Base-by-base conservation (phyloP, 2,888 invertebrate genomes). In the Lampropteryx suffumata region DNA sequence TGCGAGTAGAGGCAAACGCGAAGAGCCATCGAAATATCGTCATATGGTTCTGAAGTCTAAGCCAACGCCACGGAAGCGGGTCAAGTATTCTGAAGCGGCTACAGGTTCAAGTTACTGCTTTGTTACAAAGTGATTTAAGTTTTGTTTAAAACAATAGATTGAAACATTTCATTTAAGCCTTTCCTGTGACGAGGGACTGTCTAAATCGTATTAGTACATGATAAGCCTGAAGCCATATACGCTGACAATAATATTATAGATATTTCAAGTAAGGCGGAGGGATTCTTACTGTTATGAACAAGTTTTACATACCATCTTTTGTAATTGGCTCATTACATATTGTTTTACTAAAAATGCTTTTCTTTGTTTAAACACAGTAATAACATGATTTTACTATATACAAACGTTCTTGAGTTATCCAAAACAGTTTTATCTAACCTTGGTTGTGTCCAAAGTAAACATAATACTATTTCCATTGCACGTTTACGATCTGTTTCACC, bases 11-110 rank as follows among this genome's bases (percentile, higher is more conserved):
- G 21, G 29, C 36, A 24, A 9, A 36, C 29, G 57, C 59, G 55
- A 65, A 82, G 79, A 58, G 73, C 64, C 71, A 73, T 81, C 67
- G 69, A 69, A 69, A 76, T 62, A 59, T 67, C 54, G 62, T 63
- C 55, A 59, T 62, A 44, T 21, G 9, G 28, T 7, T 37, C 46
- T 36, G 26, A 37, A 49, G 30, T 27, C 12, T 41, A 36, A 41
- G 42, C 65, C 68, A 71, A 66, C 27, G 59, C 53, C 57, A 53
- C 54, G 61, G 51, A 84, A 74, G 58, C 74, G 55, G 80, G 82
- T 82, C 82, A 73, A 84, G 78, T 57, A 65, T 59, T 59, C 49
- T 40, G 40, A 41, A 37, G 69, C 64, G 58, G 67, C 65, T 60
- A 58, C 52, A 45, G 46, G 55, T 60, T 61, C 50, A 34, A 48